A percentile compares a stretch with the other conserved stretches of the same genome.
phyloP scores from a whole-genome alignment of 1,140 invertebrate genomes.

The Mercenaria mercenaria region DNA sequence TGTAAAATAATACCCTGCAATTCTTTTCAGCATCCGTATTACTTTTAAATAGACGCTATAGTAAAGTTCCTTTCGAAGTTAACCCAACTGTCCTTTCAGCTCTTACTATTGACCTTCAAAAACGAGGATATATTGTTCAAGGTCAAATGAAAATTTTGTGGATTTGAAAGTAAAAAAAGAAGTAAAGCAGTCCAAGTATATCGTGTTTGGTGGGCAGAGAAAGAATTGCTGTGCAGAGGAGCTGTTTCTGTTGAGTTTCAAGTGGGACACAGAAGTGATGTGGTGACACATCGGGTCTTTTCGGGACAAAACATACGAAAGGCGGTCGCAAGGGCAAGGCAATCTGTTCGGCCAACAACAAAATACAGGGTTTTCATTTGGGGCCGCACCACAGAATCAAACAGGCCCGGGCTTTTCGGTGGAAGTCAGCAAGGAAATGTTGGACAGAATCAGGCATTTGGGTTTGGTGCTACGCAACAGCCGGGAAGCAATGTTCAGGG shows the following conservation, averaged over 20 bases:
- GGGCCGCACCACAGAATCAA: neutral
- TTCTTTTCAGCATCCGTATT: neutral
- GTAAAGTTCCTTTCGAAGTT: conserved; percentile 13
- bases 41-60: neutral
- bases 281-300: neutral
- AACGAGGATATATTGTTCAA: conserved; percentile 15
- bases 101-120: neutral
- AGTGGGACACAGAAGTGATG: neutral
- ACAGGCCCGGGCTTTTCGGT: neutral
- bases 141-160: neutral
- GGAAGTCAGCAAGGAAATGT: neutral
- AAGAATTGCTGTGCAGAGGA: neutral
- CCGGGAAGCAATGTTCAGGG: too few species aligned
- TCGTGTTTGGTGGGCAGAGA: neutral
- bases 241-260: neutral
- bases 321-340: too few species aligned
- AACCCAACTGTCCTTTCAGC: neutral
- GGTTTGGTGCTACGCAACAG: too few species aligned
- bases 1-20: neutral
- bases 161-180: conserved; percentile 12
- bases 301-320: neutral
- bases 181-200: conserved; percentile 16
- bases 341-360: neutral
- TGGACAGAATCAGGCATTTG: neutral
- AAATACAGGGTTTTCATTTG: neutral